Base-by-base conservation (phyloP, 2,113 vertebrate species). In the Sapajus apella region DNA sequence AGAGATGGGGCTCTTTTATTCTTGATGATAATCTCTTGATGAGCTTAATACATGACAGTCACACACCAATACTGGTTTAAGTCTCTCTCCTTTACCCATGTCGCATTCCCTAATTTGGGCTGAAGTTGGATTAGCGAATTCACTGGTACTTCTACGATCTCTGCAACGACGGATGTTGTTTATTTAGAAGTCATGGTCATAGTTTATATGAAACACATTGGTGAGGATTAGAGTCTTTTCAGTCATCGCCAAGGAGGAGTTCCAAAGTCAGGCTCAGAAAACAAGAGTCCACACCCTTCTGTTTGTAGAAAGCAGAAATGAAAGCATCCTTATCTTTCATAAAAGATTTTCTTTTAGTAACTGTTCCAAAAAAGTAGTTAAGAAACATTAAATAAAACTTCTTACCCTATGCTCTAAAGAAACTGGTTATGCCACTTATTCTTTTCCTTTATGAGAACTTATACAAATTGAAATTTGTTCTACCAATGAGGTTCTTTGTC, bases 281-380 rank as follows among this genome's bases (percentile, higher is more conserved):
- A 80, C 5, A 52, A 40, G 25, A 35, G 11, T 47, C 47, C n/a
- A 70, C 25, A 91, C 6, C 11, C 40, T 14, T 77, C 32, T 82
- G 47, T 79, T 47, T 97, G 45, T n/a, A 66, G 40, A 77, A 81
- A 95, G 27, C 32, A 94, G 52, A 91, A 91, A 96, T 16, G 25
- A 81, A 92, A 92, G 4, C 16, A 77, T 75, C 79, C 55, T 84
- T 37, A 85, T 55, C 37, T 77, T 90, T 79, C 55, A 76, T 17
- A 73, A 58, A 72, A 56, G 23, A 11, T 61, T 89, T 97, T 93
- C 58, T 94, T 40, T 93, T 40, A 18, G 13, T 72, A 40, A 93
- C 23, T 93, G 7, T 84, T 87, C n/a, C 37, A 61, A 2, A 84
- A 81, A 92, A 91, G 37, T 40, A 80, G 23, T 32, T 84, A 83